Evolutionary conservation across 2,888 invertebrate genomes (phyloP).

Genomic region (Gymnoscelis rufifasciata): DNA sequence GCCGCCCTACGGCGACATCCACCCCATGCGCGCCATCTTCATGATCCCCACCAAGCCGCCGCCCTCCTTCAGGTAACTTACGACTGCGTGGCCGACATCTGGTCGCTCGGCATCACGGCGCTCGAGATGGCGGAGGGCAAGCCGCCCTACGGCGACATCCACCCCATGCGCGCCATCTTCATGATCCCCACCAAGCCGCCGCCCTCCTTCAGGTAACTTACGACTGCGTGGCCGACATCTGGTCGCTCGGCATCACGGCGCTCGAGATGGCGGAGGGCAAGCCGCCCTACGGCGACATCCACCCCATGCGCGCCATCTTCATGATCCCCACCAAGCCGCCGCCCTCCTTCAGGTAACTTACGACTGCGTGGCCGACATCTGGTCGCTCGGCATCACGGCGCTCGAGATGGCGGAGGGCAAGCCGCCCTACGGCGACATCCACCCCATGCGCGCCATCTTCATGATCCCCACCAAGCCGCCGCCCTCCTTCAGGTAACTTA

Average conservation of each 20-base stretch:
- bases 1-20: conserved; percentile 98
- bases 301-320: conserved; percentile 97
- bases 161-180: conserved; percentile 97
- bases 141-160: conserved; percentile 98
- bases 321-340: conserved; percentile 99
- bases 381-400: conserved; percentile 85
- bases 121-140: conserved; percentile 99
- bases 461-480: background rate
- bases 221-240: conserved; percentile 99
- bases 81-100: conserved; percentile 99
- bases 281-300: conserved; percentile 98
- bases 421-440: too few species aligned
- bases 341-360: conserved; percentile 86
- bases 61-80: conserved; percentile 93
- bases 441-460: too few species aligned
- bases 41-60: conserved; percentile 99
- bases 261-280: conserved; percentile 99
- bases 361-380: conserved; percentile 96
- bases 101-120: conserved; percentile 98
- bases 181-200: conserved; percentile 99
- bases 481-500: too few species aligned
- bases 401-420: too few species aligned
- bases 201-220: conserved; percentile 93
- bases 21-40: conserved; percentile 97
- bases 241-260: conserved; percentile 98